Evolutionary conservation across 2,888 invertebrate genomes (phyloP).

Genomic region (Escarpia spicata): DNA sequence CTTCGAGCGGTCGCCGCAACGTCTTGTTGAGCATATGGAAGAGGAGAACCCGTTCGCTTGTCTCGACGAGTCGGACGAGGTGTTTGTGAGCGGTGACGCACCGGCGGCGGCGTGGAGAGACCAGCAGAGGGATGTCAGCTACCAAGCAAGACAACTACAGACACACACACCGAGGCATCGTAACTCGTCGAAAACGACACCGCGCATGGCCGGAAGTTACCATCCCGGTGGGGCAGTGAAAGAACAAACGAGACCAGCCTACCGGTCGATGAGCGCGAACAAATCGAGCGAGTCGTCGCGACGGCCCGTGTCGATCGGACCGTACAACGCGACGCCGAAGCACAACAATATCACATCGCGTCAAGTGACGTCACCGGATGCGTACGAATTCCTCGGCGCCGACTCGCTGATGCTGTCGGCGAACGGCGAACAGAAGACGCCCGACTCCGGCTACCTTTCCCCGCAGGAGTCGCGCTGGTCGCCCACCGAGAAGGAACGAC

Average conservation of each 20-base stretch:
- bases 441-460: neutral
- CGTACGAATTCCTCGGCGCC: conserved; percentile 7
- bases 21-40: neutral
- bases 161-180: neutral
- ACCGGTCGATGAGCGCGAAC: neutral
- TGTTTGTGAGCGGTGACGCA: neutral
- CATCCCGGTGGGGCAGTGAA: neutral
- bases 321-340: neutral
- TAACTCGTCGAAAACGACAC: neutral
- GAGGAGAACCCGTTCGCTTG: neutral
- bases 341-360: neutral
- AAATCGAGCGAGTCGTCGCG: neutral
- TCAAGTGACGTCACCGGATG: neutral
- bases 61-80: neutral
- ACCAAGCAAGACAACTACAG: neutral
- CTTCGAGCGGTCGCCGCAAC: neutral
- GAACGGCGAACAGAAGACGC: neutral
- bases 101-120: no score
- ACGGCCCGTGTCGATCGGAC: neutral
- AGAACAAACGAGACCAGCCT: neutral
- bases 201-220: neutral
- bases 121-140: no score
- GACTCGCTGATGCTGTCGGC: neutral
- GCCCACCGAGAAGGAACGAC: neutral
- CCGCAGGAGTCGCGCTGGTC: neutral